phyloP scores from a whole-genome alignment of 2,888 invertebrate genomes.

The Strigamia crassipes region DNA sequence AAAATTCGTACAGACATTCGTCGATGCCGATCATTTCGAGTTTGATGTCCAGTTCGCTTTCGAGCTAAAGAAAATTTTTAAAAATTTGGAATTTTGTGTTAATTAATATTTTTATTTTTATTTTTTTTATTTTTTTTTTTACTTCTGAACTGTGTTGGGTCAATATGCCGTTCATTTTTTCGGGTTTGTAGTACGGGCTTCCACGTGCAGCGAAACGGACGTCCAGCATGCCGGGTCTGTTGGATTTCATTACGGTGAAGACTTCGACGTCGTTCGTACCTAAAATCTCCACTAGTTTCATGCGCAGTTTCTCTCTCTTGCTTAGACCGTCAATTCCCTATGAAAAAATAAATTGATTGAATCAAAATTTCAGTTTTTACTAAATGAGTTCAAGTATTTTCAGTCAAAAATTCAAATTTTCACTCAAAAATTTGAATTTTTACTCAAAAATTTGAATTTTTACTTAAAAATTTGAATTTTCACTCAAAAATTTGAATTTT shows the following conservation, averaged over 20 bases:
- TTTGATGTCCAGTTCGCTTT: slow-evolving; percentile 71
- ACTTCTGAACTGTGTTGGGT: slow-evolving; percentile 72
- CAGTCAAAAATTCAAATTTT: no score
- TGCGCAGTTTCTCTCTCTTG: slow-evolving; percentile 73
- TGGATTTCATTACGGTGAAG: slow-evolving; percentile 82
- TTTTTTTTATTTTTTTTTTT: no score
- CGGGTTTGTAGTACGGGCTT: slow-evolving; percentile 88
- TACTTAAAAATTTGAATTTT: no score
- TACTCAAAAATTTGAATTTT: no score
- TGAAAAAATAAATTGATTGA: no score
- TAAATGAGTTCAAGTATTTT: no score
- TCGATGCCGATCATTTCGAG: slow-evolving; percentile 90
- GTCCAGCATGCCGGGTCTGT: slow-evolving; percentile 67
- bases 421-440: no score
- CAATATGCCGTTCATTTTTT: slow-evolving; percentile 84
- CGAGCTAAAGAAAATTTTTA: slow-evolving; percentile 62
- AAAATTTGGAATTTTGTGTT: not conserved
- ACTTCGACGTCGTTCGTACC: slow-evolving; percentile 88
- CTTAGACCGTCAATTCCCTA: slow-evolving; percentile 65
- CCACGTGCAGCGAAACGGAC: slow-evolving; percentile 91
- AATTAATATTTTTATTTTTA: no score
- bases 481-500: no score
- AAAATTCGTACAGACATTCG: slow-evolving; percentile 79
- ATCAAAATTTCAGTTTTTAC: no score
- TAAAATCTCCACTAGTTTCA: slow-evolving; percentile 70